A percentile compares a stretch with the other conserved stretches of the same genome.
These are phyloP conservation scores for Acrobeloides nanus DNA, from an alignment of 2,888 invertebrate genomes.

Conservation along the genomic window DNA sequence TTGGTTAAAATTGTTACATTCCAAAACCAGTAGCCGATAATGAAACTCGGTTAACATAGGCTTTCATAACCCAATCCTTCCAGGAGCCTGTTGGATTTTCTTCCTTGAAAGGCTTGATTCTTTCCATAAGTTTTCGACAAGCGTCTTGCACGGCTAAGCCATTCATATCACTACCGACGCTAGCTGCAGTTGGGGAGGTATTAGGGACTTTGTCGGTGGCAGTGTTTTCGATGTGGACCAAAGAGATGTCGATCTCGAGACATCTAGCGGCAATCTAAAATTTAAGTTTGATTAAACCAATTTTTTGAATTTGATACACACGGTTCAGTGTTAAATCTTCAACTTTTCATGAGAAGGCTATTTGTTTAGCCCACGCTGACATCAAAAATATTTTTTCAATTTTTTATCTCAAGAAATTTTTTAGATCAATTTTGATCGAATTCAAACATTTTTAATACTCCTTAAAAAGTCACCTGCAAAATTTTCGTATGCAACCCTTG, in stretches of 20 bases:
- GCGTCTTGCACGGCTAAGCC: constrained; percentile 70
- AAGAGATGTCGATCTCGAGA: constrained; percentile 36
- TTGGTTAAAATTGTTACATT: constrained; percentile 50
- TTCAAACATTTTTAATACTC: too few relatives aligned
- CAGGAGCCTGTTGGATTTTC: constrained; percentile 72
- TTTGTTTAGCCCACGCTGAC: too few relatives aligned
- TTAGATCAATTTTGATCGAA: too few relatives aligned
- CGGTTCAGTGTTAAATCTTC: too few relatives aligned
- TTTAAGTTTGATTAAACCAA: not conserved
- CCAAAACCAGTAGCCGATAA: constrained; percentile 78
- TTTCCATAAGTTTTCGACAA: constrained; percentile 67
- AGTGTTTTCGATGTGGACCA: constrained; percentile 65
- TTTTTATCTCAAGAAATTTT: too few relatives aligned
- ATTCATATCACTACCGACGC: constrained; percentile 78
- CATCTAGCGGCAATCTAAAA: constrained; percentile 42
- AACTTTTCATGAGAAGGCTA: too few relatives aligned
- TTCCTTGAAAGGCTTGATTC: constrained; percentile 69
- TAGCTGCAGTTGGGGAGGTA: constrained; percentile 80
- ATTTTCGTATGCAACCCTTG: constrained; percentile 92
- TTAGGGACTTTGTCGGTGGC: constrained; percentile 85
- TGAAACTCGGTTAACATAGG: constrained; percentile 71
- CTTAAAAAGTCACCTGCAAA: too few relatives aligned
- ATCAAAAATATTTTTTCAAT: too few relatives aligned
- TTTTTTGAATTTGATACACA: too few relatives aligned
- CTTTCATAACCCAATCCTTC: constrained; percentile 74